A percentile compares a stretch with the other conserved stretches of the same genome.
Conservation (phyloP, 2,797 vertebrate genomes). For the Eremophila alpestris region DNA sequence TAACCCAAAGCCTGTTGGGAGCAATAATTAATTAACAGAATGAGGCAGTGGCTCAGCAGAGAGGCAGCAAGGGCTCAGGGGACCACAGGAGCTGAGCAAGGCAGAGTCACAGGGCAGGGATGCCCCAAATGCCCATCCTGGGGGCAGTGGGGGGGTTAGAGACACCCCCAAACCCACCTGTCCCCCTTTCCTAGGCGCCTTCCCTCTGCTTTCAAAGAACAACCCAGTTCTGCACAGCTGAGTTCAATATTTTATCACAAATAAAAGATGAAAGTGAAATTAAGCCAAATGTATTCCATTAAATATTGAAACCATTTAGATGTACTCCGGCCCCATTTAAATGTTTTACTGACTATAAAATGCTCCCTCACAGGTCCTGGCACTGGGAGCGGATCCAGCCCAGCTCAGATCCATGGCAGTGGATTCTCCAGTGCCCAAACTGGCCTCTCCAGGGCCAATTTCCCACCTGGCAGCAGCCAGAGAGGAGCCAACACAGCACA, state of each 20-base stretch:
- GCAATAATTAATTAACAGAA: neutral
- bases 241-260: neutral
- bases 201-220: neutral
- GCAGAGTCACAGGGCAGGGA: neutral
- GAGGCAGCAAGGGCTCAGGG: neutral
- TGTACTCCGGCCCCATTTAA: slow-evolving; percentile 10
- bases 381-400: neutral
- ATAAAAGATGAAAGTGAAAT: slow-evolving; percentile 47
- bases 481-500: neutral
- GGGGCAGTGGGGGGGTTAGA: neutral
- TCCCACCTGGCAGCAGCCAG: neutral
- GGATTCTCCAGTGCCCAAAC: neutral
- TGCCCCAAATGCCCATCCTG: neutral
- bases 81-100: neutral
- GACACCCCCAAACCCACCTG: neutral
- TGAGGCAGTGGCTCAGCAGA: neutral
- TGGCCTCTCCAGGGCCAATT: neutral
- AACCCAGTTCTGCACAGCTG: neutral
- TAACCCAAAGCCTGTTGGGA: neutral
- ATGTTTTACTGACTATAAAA: neutral
- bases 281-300: slow-evolving; percentile 52
- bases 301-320: slow-evolving; percentile 51
- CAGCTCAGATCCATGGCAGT: neutral
- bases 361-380: neutral
- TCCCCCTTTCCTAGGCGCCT: accelerated